phyloP scores from a whole-genome alignment of 2,888 invertebrate species.

The Agonum fuliginosum region DNA sequence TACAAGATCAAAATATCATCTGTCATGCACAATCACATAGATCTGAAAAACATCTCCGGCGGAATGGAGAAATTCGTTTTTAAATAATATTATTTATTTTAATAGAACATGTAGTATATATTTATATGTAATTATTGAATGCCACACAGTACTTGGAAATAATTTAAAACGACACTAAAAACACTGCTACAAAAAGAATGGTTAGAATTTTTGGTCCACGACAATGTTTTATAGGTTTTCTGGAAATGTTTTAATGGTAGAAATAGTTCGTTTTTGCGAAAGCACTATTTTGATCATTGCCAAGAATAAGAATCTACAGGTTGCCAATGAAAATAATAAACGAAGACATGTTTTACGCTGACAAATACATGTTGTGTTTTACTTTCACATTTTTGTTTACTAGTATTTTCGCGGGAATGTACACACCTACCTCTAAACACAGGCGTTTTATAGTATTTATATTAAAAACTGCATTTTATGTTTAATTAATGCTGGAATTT shows the following conservation, averaged over 20 bases:
- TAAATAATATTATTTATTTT: background rate
- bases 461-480: constrained; percentile 10
- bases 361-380: constrained; percentile 46
- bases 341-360: constrained; percentile 38
- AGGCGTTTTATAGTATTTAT: background rate
- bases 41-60: background rate
- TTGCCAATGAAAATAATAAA: constrained; percentile 62
- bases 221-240: background rate
- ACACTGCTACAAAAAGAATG: background rate
- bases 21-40: constrained; percentile 10
- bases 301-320: constrained; percentile 61
- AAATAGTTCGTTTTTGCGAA: constrained; percentile 30
- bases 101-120: background rate
- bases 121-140: constrained; percentile 28
- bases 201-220: constrained; percentile 11
- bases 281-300: constrained; percentile 42
- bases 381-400: constrained; percentile 59
- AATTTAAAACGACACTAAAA: background rate
- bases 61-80: constrained; percentile 5
- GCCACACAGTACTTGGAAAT: constrained; percentile 4
- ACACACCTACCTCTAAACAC: background rate
- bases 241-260: background rate
- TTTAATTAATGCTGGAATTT: background rate
- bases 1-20: constrained; percentile 42
- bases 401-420: constrained; percentile 52